These are phyloP conservation scores for Dolomedes plantarius DNA, from an alignment of 2,888 invertebrate species.

Conservation along the genomic window DNA sequence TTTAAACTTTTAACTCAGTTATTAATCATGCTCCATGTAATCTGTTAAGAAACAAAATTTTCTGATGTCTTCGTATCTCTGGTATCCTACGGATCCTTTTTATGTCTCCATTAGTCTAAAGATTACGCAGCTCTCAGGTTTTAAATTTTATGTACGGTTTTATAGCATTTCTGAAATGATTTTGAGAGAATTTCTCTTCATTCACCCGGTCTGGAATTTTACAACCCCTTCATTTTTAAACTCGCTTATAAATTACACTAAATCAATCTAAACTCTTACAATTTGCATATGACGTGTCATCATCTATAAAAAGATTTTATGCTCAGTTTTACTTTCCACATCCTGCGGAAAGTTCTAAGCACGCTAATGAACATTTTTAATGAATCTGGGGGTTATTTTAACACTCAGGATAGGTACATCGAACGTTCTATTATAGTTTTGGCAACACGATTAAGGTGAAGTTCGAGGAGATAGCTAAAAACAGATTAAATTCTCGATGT, in stretches of 20 bases:
- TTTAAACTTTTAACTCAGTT: too few relatives aligned
- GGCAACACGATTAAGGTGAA: too few relatives aligned
- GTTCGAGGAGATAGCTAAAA: too few relatives aligned
- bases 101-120: neutral
- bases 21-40: too few relatives aligned
- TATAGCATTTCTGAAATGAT: neutral
- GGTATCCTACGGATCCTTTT: too few relatives aligned
- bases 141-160: neutral
- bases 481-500: too few relatives aligned
- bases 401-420: too few relatives aligned
- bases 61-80: too few relatives aligned
- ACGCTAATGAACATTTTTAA: neutral
- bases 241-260: neutral
- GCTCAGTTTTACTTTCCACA: neutral
- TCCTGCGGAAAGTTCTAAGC: neutral
- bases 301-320: neutral
- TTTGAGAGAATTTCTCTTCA: neutral
- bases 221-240: neutral
- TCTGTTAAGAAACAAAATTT: too few relatives aligned
- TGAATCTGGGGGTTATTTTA: too few relatives aligned
- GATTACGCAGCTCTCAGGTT: neutral
- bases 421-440: too few relatives aligned
- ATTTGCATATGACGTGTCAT: neutral
- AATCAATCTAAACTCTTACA: neutral
- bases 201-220: too few relatives aligned